Conservation (phyloP, 2,888 invertebrate genomes). For the Drosophila subsilvestris region DNA sequence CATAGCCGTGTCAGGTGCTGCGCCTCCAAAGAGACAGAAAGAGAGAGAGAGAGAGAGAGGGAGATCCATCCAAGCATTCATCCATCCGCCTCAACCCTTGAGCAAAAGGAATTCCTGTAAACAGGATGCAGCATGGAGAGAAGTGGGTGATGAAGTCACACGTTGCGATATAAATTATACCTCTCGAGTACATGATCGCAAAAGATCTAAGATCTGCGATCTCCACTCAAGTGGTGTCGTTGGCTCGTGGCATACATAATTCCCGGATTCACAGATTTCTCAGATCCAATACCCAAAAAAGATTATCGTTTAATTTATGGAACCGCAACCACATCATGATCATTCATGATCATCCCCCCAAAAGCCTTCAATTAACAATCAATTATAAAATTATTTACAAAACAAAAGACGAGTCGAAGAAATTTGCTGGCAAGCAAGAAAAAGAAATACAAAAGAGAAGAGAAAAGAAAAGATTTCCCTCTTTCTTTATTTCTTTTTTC, state of each 20-base stretch:
- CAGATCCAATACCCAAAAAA: constrained; percentile 8
- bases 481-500: constrained; percentile 21
- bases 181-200: constrained; percentile 19
- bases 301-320: constrained; percentile 63
- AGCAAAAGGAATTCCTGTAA: constrained; percentile 62
- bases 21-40: not conserved
- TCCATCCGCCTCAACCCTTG: constrained; percentile 47
- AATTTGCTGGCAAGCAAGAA: not conserved
- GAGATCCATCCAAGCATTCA: not conserved
- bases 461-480: not conserved
- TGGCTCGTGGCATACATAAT: constrained; percentile 14
- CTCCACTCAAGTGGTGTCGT: constrained; percentile 38
- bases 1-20: constrained; percentile 30
- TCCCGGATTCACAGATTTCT: not conserved
- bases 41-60: not conserved
- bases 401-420: constrained; percentile 12
- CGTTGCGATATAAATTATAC: constrained; percentile 27
- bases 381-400: constrained; percentile 51
- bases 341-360: not conserved
- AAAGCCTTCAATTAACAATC: constrained; percentile 24
- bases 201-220: constrained; percentile 6
- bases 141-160: constrained; percentile 59
- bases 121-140: constrained; percentile 60
- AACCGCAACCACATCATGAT: constrained; percentile 13
- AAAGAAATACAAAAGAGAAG: too few species aligned